Conservation (phyloP, 1,140 invertebrate genomes). For the Drosophila rufa region DNA sequence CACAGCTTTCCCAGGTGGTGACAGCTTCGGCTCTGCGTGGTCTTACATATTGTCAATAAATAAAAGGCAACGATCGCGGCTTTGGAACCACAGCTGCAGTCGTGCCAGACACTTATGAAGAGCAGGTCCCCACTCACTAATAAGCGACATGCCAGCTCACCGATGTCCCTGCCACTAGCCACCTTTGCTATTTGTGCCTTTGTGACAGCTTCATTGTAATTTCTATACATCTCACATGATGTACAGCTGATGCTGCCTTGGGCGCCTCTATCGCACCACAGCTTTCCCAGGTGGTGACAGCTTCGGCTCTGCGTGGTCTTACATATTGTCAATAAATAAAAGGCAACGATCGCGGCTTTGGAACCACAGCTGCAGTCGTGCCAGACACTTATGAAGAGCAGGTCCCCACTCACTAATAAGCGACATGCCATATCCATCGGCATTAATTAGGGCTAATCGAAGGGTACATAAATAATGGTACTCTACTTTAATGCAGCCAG, state of each 20-base stretch:
- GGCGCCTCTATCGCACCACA: slow-evolving; percentile 1
- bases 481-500: slow-evolving; percentile 3
- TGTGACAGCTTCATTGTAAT: slow-evolving; percentile 44
- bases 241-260: slow-evolving; percentile 44
- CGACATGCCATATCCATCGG: slow-evolving; percentile 18
- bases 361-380: slow-evolving; percentile 3
- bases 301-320: slow-evolving; percentile 7
- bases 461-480: slow-evolving; percentile 27
- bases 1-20: slow-evolving; percentile 18
- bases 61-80: slow-evolving; percentile 10
- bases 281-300: slow-evolving; percentile 29
- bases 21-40: slow-evolving; percentile 15
- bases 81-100: neutral
- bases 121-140: neutral
- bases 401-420: neutral
- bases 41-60: slow-evolving; percentile 26
- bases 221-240: slow-evolving; percentile 58
- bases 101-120: slow-evolving; percentile 20
- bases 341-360: slow-evolving; percentile 6
- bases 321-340: slow-evolving; percentile 25
- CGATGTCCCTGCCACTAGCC: too few species aligned
- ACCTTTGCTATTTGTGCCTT: slow-evolving; percentile 2
- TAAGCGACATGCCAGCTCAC: slow-evolving; percentile 6
- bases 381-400: slow-evolving; percentile 14
- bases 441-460: slow-evolving; percentile 55